A percentile compares a stretch with the other conserved stretches of the same genome.
Conservation (phyloP, 2,888 invertebrate genomes). For the Lithophane leautieri region DNA sequence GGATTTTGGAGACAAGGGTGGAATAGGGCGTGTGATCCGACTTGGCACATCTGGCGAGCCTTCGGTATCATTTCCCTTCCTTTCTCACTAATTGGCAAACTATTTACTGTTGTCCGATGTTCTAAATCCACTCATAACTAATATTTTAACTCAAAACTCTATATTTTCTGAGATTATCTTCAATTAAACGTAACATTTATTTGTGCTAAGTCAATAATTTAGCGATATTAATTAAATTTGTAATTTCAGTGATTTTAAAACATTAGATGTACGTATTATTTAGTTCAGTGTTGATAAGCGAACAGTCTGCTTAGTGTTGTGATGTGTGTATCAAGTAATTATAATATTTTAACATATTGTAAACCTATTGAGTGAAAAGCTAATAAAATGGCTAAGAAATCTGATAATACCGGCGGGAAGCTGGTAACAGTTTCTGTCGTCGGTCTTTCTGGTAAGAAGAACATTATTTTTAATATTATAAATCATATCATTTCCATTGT, state of each 20-base stretch:
- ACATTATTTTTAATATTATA: neutral
- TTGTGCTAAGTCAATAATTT: slow-evolving; percentile 10
- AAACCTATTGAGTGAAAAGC: slow-evolving; percentile 75
- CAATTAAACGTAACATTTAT: slow-evolving; percentile 9
- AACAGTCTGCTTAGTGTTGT: slow-evolving; percentile 79
- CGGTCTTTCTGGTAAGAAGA: slow-evolving; percentile 93
- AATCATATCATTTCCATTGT: neutral
- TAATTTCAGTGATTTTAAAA: slow-evolving; percentile 55
- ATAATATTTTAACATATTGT: slow-evolving; percentile 73
- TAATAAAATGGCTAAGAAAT: slow-evolving; percentile 93
- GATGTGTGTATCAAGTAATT: slow-evolving; percentile 83
- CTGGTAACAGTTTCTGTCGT: slow-evolving; percentile 97
- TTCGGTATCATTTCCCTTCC: slow-evolving; percentile 72
- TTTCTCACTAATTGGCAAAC: slow-evolving; percentile 75
- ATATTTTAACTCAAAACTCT: slow-evolving; percentile 12
- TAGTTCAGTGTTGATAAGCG: slow-evolving; percentile 64
- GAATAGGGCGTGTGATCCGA: slow-evolving; percentile 75
- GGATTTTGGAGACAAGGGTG: slow-evolving; percentile 50
- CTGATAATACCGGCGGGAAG: slow-evolving; percentile 92
- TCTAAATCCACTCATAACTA: neutral
- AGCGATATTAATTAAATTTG: slow-evolving; percentile 16
- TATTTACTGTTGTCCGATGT: slow-evolving; percentile 64
- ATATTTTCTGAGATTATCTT: slow-evolving; percentile 37
- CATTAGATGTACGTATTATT: slow-evolving; percentile 66
- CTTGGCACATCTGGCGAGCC: slow-evolving; percentile 82